Conservation (phyloP, 2,113 vertebrate genomes). For the Microcebus griseorufus region DNA sequence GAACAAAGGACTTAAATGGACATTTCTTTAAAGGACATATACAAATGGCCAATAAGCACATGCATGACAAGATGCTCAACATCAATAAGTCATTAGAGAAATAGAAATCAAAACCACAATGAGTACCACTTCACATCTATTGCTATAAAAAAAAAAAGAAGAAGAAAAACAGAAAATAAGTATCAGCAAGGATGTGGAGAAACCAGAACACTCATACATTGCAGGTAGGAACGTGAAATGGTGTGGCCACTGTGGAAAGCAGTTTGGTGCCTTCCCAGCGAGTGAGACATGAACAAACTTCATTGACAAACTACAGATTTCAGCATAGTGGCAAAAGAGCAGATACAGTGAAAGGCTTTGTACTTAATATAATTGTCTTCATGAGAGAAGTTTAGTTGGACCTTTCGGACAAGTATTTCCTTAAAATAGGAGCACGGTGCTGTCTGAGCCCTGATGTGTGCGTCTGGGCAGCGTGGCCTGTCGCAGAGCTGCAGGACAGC, state of each 20-base stretch:
- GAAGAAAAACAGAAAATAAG: neutral
- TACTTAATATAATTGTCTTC: no score
- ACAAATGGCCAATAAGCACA: neutral
- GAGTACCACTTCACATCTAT: neutral
- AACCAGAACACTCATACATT: fast-evolving
- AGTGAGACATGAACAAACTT: neutral
- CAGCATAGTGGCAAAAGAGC: neutral
- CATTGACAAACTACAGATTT: neutral
- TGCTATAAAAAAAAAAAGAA: neutral
- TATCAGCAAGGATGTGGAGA: neutral
- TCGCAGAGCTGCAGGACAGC: neutral
- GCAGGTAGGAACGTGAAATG: neutral
- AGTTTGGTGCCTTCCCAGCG: neutral
- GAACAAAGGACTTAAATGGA: neutral
- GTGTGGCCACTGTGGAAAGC: neutral
- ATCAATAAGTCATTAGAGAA: neutral
- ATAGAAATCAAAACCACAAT: neutral
- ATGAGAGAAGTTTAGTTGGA: neutral
- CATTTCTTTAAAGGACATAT: neutral
- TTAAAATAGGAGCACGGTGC: neutral
- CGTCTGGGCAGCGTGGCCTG: fast-evolving
- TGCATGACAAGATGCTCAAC: neutral
- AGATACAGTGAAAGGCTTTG: neutral
- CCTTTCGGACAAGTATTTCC: neutral
- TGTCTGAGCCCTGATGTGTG: neutral